Percentiles rank a stretch among this genome's conserved stretches.
Evolutionary conservation across 2,888 invertebrate species (phyloP).

Genomic region (Macrosoma leucophasiata): DNA sequence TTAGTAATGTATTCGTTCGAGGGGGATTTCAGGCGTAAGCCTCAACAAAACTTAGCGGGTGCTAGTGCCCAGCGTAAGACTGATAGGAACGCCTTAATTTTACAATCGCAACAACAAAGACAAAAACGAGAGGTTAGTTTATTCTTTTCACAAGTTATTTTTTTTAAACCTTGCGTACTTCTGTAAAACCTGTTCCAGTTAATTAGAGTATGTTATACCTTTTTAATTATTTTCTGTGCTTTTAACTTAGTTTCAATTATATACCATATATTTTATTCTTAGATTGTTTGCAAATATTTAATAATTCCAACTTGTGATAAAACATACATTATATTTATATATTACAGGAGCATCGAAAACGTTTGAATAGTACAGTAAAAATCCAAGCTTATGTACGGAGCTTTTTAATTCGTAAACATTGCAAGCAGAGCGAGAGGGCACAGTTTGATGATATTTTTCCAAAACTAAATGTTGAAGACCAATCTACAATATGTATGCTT

Average conservation of each 20-base stretch:
- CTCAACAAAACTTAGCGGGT: conserved; percentile 92
- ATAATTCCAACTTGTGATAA: neutral
- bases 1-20: conserved; percentile 85
- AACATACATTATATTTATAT: neutral
- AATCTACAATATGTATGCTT: conserved; percentile 71
- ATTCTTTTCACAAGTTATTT: no score
- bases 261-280: conserved; percentile 4
- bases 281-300: neutral
- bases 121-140: conserved; percentile 85
- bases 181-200: no score
- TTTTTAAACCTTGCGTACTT: no score
- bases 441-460: conserved; percentile 81
- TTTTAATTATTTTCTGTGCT: no score
- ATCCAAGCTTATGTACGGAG: conserved; percentile 89
- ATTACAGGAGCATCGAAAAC: conserved; percentile 80
- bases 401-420: conserved; percentile 80
- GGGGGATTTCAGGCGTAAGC: conserved; percentile 90
- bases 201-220: no score
- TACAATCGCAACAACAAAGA: conserved; percentile 89
- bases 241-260: no score
- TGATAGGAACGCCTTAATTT: conserved; percentile 81
- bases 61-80: conserved; percentile 83
- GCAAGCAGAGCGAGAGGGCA: conserved; percentile 79
- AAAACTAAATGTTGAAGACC: conserved; percentile 56
- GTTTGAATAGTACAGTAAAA: conserved; percentile 84